Evolutionary conservation across 2,113 vertebrate genomes (phyloP).

Genomic region (Gymnocephalus cernua): DNA sequence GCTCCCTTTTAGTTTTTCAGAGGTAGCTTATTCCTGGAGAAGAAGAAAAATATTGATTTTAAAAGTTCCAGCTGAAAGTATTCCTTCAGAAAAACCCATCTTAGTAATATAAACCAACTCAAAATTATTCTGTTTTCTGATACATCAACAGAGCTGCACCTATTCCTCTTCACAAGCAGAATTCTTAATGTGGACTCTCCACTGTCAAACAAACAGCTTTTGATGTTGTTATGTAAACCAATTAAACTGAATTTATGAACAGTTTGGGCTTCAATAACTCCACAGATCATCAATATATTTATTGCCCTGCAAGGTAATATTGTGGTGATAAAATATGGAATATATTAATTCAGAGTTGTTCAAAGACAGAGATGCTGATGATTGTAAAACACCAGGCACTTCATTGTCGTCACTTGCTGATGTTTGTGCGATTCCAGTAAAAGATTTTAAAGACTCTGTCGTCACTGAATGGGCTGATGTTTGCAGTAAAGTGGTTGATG

Average conservation of each 20-base stretch:
- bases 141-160: constrained; percentile 14
- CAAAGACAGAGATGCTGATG: not conserved
- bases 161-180: constrained; percentile 30
- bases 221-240: constrained; percentile 45
- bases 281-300: constrained; percentile 19
- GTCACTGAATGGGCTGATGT: constrained; percentile 52
- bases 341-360: constrained; percentile 16
- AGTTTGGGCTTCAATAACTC: constrained; percentile 32
- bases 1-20: constrained; percentile 33
- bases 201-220: not conserved
- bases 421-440: constrained; percentile 15
- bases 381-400: not conserved
- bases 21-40: constrained; percentile 31
- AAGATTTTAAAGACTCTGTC: constrained; percentile 17
- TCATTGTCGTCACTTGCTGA: not conserved
- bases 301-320: not conserved
- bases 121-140: constrained; percentile 25
- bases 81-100: constrained; percentile 51
- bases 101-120: constrained; percentile 41
- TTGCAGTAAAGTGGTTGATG: constrained; percentile 59
- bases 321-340: not conserved
- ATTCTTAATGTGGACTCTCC: constrained; percentile 4
- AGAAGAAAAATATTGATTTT: constrained; percentile 55
- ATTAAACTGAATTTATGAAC: constrained; percentile 26
- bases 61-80: constrained; percentile 45